A percentile compares a stretch with the other conserved stretches of the same genome.
Evolutionary conservation across 2,797 vertebrate genomes (phyloP).

Genomic region (Stomatorhinus walkeri): DNA sequence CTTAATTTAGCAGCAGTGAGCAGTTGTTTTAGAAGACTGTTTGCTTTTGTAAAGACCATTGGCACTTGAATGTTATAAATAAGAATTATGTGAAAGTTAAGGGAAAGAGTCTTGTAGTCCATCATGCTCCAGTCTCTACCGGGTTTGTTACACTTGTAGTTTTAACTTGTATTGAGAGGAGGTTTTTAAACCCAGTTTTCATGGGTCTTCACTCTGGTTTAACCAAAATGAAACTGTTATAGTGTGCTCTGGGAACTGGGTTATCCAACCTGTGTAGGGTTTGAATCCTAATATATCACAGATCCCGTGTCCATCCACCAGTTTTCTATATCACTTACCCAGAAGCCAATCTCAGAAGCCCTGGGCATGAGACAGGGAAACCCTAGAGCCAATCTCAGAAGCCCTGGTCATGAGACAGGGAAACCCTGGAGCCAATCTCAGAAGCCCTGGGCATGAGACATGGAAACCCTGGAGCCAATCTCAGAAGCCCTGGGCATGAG

Average conservation of each 20-base stretch:
- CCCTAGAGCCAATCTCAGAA: too few species aligned
- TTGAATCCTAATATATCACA: not conserved
- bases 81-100: not conserved
- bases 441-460: not conserved
- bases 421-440: too few species aligned
- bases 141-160: not conserved
- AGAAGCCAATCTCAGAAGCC: not conserved
- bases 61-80: constrained; percentile 41
- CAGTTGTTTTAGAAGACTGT: not conserved
- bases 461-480: not conserved
- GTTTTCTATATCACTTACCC: not conserved
- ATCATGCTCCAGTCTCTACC: not conserved
- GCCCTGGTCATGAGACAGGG: too few species aligned
- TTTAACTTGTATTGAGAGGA: not conserved
- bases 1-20: not conserved
- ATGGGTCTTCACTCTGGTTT: not conserved
- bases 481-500: too few species aligned
- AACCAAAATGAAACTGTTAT: not conserved
- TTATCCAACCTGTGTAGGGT: not conserved
- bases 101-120: not conserved
- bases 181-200: not conserved
- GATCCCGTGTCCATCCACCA: not conserved
- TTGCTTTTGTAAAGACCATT: not conserved
- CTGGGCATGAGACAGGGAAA: too few species aligned
- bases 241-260: not conserved